Evolutionary conservation across 35 echinoderm and acorn worm species (phyloP).

Genomic region (Stichopus chloronotus): DNA sequence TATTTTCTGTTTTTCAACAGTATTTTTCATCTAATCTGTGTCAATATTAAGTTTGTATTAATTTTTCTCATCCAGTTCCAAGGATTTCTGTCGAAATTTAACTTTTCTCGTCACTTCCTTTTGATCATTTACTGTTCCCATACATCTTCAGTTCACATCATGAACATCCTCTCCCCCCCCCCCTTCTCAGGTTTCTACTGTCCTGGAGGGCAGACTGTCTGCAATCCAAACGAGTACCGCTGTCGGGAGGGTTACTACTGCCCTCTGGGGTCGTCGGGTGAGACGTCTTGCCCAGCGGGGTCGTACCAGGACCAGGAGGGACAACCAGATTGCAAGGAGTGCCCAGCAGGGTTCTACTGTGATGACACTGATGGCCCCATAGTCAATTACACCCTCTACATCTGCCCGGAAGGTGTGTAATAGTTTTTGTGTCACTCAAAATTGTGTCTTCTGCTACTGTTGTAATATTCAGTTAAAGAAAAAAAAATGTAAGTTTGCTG

Average conservation of each 20-base stretch:
- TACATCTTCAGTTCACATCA: background rate
- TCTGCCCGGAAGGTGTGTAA: slow-evolving; percentile 89
- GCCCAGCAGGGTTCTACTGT: slow-evolving; percentile 93
- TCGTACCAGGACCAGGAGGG: slow-evolving; percentile 84
- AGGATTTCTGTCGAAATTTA: too few relatives aligned
- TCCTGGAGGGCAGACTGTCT: slow-evolving; percentile 78
- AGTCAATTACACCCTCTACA: slow-evolving; percentile 84
- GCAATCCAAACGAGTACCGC: slow-evolving; percentile 80
- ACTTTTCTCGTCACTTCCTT: too few relatives aligned
- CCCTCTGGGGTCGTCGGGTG: slow-evolving; percentile 60
- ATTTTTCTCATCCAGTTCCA: too few relatives aligned
- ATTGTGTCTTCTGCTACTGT: background rate
- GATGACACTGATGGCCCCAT: slow-evolving; percentile 85
- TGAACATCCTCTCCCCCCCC: background rate
- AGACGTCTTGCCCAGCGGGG: slow-evolving; percentile 80
- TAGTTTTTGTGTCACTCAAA: too few relatives aligned
- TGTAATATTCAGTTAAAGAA: too few relatives aligned
- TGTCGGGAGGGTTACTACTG: slow-evolving; percentile 94
- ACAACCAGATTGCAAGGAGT: slow-evolving; percentile 85
- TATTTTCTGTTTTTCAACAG: too few relatives aligned
- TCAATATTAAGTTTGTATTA: too few relatives aligned
- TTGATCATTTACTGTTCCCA: background rate
- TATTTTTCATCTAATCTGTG: too few relatives aligned
- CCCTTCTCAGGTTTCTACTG: slow-evolving; percentile 85
- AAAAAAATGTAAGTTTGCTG: too few relatives aligned